A percentile compares a stretch with the other conserved stretches of the same genome.
phyloP scores from a whole-genome alignment of 2,113 vertebrate species.

The Dipodomys merriami region DNA sequence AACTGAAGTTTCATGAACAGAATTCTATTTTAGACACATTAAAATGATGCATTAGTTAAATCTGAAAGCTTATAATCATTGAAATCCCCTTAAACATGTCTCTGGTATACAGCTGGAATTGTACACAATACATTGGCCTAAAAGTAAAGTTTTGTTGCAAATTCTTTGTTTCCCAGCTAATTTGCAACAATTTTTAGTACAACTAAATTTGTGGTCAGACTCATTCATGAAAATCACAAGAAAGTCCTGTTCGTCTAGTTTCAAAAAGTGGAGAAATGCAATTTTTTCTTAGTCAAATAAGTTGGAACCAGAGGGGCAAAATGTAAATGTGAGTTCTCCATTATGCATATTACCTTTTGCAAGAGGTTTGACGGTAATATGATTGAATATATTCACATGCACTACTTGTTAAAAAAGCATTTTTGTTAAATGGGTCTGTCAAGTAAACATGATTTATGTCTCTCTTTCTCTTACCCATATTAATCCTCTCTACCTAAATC shows the following conservation, averaged over 20 bases:
- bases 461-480: conserved; percentile 12
- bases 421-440: conserved; percentile 36
- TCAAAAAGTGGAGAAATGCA: neutral
- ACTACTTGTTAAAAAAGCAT: neutral
- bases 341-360: neutral
- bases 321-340: conserved; percentile 53
- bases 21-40: conserved; percentile 13
- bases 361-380: neutral
- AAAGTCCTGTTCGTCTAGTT: conserved; percentile 36
- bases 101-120: conserved; percentile 28
- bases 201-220: conserved; percentile 62
- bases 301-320: neutral
- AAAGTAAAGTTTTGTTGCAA: conserved; percentile 52
- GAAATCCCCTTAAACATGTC: neutral
- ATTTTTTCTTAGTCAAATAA: conserved; percentile 54
- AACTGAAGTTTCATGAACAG: conserved; percentile 11
- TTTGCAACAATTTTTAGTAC: conserved; percentile 56
- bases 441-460: conserved; percentile 6
- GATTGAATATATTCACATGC: neutral
- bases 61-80: conserved; percentile 36
- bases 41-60: conserved; percentile 26
- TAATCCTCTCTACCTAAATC: conserved; percentile 43
- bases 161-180: conserved; percentile 56
- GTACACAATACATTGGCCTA: conserved; percentile 20
- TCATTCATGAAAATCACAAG: conserved; percentile 57